Evolutionary conservation across 2,888 invertebrate species (phyloP), one percentile per base, ranked within the genome.

Genomic region (Clanis bilineata): DNA sequence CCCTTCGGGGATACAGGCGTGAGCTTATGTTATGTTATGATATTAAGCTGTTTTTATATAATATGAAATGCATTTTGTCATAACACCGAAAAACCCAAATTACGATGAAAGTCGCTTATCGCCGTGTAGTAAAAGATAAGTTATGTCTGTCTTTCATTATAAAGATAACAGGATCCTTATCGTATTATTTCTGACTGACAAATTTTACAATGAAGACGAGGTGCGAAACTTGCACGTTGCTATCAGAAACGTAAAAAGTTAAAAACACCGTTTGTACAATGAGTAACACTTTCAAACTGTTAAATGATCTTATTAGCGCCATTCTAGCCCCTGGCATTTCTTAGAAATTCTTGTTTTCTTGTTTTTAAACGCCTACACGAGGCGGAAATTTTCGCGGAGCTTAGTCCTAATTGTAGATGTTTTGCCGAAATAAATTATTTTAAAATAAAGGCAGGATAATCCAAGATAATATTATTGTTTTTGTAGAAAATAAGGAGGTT

Each of bases 271-370:
- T 45, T 45, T 25, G 51, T 51, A 28, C 15, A 32, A 51, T 51
- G 51, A 51, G 10, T 51, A 51, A 51, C 51, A 51, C 51, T 51
- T 51, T 51, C 32, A 51, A 51, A 51, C 51, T 51, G 51, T 32
- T 51, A 51, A 51, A 10, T 32, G 18, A 28, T 51, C 18, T 51
- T 51, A 51, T 51, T 51, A 51, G 51, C 51, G 18, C 9, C 28
- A 15, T 47, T 28, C 15, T 10, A 32, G 51, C 18, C 5, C 32
- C 18, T 51, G 32, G 21, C 28, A 28, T 32, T 51, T 51, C 51
- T 32, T 4, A 18, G 51, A 32, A 51, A 32, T 51, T 28, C 51
- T 51, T 32, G 25, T 45, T 45, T 45, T 44, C 44, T 44, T 44
- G 23, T 45, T 28, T 47, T 25, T 28, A 15, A 18, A 28, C 18